Evolutionary conservation across 2,797 vertebrate species (phyloP).

Genomic region (Rhabdomys pumilio): DNA sequence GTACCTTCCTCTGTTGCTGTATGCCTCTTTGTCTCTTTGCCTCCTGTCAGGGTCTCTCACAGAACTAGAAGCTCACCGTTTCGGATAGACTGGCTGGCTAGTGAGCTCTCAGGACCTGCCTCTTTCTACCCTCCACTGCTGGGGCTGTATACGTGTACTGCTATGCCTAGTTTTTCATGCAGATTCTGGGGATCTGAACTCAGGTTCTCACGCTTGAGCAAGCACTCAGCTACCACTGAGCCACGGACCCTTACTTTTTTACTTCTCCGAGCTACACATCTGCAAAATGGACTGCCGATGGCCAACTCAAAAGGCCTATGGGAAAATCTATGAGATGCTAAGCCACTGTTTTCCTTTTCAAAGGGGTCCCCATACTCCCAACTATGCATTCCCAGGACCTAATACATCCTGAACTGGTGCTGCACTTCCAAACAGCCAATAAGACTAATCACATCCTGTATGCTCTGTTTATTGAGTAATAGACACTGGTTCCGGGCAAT

Average conservation of each 20-base stretch:
- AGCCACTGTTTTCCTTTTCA: neutral
- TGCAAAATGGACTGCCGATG: neutral
- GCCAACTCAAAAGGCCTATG: neutral
- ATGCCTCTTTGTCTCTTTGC: neutral
- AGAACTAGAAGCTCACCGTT: neutral
- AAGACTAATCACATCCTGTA: neutral
- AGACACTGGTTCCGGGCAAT: slow-evolving; percentile 5
- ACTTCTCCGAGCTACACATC: neutral
- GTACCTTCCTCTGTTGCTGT: neutral
- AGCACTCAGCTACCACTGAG: neutral
- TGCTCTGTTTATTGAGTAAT: neutral
- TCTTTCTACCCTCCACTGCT: neutral
- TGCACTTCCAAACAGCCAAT: neutral
- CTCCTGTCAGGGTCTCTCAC: neutral
- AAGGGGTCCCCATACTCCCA: neutral
- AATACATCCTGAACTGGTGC: neutral
- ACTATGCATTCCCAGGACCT: neutral
- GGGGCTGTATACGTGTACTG: neutral
- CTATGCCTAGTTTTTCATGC: neutral
- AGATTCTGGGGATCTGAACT: neutral
- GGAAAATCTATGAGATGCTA: neutral
- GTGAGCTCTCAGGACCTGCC: neutral
- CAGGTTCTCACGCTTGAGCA: neutral
- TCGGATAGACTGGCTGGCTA: neutral
- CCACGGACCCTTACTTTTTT: neutral